These are phyloP conservation scores for Clangula hyemalis DNA, from an alignment of 2,797 vertebrate species.

Conservation along the genomic window DNA sequence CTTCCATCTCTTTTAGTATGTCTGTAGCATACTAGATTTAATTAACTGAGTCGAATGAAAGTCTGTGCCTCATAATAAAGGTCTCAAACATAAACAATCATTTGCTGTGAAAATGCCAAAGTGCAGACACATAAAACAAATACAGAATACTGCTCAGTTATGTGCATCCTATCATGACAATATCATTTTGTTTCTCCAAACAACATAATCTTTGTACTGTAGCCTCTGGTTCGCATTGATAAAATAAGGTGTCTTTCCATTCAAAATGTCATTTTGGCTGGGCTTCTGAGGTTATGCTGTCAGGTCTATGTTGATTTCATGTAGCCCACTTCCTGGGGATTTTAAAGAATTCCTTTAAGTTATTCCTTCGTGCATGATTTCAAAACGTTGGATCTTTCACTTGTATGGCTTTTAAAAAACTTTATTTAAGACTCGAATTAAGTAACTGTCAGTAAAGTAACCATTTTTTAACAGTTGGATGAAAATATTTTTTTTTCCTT, in stretches of 20 bases:
- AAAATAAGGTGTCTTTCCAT: not conserved
- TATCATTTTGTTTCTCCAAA: not conserved
- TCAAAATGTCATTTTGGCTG: not conserved
- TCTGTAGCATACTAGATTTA: not conserved
- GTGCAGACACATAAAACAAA: not conserved
- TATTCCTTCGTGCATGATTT: not conserved
- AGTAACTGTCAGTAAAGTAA: not conserved
- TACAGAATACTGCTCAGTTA: not conserved
- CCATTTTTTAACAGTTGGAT: not conserved
- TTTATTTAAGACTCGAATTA: not conserved
- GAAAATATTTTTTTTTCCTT: not conserved
- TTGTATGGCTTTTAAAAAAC: not conserved
- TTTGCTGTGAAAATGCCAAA: not conserved
- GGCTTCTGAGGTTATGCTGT: not conserved
- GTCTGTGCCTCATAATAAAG: not conserved
- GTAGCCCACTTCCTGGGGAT: not conserved
- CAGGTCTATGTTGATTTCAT: not conserved
- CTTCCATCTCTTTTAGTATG: not conserved
- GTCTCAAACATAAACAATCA: not conserved
- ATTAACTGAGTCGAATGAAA: not conserved
- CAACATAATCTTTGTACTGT: not conserved
- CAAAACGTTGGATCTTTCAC: not conserved
- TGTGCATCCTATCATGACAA: not conserved
- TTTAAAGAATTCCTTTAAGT: not conserved
- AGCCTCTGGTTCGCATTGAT: not conserved